Conservation (phyloP, 1,140 invertebrate species). For the Aphaenogaster rudis region DNA sequence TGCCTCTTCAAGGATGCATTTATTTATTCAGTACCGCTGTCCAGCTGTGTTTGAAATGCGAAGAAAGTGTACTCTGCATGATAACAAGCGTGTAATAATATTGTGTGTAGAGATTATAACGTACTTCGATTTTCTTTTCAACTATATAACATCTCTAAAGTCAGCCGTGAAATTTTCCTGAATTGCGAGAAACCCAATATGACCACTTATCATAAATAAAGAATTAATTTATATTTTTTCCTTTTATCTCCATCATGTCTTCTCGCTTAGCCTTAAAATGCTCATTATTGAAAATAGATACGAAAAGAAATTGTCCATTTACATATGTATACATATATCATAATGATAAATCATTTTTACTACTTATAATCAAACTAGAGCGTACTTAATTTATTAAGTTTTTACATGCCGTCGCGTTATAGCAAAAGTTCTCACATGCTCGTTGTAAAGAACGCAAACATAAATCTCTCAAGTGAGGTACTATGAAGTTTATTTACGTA, state of each 20-base stretch:
- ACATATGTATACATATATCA: background rate
- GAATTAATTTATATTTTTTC: background rate
- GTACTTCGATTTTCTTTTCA: slow-evolving; percentile 6
- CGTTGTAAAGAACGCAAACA: slow-evolving; percentile 31
- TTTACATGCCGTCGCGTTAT: slow-evolving; percentile 8
- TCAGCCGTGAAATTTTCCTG: background rate
- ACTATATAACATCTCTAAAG: background rate
- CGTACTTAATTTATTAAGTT: slow-evolving; percentile 38
- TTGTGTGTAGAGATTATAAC: slow-evolving; percentile 13
- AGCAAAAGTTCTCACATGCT: slow-evolving; percentile 35
- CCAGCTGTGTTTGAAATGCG: slow-evolving; percentile 37
- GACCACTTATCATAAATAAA: background rate
- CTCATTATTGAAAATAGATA: background rate
- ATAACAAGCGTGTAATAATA: slow-evolving; percentile 46
- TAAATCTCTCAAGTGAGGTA: slow-evolving; percentile 48
- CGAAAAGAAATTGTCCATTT: slow-evolving; percentile 5
- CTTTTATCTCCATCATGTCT: background rate
- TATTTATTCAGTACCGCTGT: slow-evolving; percentile 53
- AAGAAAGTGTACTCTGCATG: slow-evolving; percentile 20
- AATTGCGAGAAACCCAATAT: background rate
- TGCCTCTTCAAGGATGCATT: slow-evolving; percentile 61
- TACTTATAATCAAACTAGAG: slow-evolving; percentile 24
- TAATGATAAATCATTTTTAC: background rate
- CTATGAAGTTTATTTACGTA: slow-evolving; percentile 56
- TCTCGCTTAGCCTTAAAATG: background rate